Evolutionary conservation across 2,888 invertebrate genomes (phyloP), one percentile per base, ranked within the genome.

Genomic region (Drosophila buzzatii): DNA sequence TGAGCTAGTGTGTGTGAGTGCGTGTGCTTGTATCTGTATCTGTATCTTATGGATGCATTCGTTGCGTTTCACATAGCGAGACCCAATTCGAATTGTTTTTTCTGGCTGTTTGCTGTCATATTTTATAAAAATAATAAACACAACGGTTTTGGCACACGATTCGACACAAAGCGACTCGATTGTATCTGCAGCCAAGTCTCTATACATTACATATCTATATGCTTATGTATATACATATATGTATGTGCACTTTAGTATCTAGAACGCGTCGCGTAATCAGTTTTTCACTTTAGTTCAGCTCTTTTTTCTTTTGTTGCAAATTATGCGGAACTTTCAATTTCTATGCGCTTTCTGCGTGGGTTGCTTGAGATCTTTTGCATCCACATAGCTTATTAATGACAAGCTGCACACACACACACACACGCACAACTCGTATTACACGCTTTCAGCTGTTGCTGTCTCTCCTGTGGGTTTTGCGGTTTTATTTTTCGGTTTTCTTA

Each of bases 231-330:
- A n/a, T 35, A 35, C 42, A 6, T 62, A 51, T 47, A 44, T 16
- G 2, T 31, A n/a, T 31, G 4, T n/a, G 51, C 53, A 64, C 65
- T 62, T 70, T 73, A 67, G 66, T 85, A 83, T 88, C 72, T 89
- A 85, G 85, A 89, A 85, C 88, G 80, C 77, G 71, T 82, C 77
- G 88, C 85, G 77, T 89, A 88, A 89, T 85, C 85, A 82, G 66
- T 68, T 81, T 81, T 77, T 72, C 67, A 55, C 39, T 47, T 53
- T 33, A 33, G 18, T n/a, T 57, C 39, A 55, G 20, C 47, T 63
- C 44, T 81, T 62, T 55, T 66, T 47, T 56, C 47, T 66, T 41
- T 42, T 52, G 65, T 59, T 71, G 65, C 37, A 76, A 76, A 77
- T 77, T 74, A 72, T 81, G 84, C 81, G 66, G 60, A 72, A 85